Evolutionary conservation across 2,797 vertebrate genomes (phyloP).

Genomic region (Aotus griseimembra): DNA sequence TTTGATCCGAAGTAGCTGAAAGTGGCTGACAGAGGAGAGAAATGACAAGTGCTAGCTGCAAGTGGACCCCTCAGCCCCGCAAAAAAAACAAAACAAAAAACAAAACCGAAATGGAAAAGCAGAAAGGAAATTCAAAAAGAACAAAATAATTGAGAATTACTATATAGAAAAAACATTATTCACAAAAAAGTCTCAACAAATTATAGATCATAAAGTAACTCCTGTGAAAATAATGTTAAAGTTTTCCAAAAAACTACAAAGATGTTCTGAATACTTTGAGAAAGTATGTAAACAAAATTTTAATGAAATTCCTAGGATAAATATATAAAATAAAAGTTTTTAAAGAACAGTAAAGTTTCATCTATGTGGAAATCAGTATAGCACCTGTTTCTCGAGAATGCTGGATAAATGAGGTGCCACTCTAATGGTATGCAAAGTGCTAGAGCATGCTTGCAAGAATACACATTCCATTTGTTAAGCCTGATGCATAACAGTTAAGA

Average conservation of each 20-base stretch:
- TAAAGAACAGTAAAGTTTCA: not conserved
- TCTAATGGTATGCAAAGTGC: not conserved
- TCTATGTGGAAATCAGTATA: not conserved
- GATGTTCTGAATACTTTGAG: not conserved
- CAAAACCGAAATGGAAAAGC: not conserved
- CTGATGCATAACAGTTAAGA: not conserved
- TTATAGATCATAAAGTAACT: not conserved
- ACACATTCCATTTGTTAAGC: not conserved
- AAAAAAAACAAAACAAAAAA: not conserved
- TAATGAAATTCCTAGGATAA: not conserved
- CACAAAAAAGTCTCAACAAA: conserved; percentile 5
- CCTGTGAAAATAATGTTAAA: not conserved
- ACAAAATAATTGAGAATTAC: not conserved
- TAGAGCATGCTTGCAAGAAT: not conserved
- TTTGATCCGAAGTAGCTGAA: not conserved
- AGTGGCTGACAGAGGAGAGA: not conserved
- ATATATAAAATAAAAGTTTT: not conserved
- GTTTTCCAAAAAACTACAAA: not conserved
- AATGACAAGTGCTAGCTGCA: not conserved
- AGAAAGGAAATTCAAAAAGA: not conserved
- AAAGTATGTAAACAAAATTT: not conserved
- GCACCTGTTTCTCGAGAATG: not conserved
- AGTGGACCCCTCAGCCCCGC: not conserved
- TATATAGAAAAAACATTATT: not conserved
- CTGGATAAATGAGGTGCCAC: not conserved